Conservation (phyloP, 2,888 invertebrate genomes). For the Epirrhoe alternata region DNA sequence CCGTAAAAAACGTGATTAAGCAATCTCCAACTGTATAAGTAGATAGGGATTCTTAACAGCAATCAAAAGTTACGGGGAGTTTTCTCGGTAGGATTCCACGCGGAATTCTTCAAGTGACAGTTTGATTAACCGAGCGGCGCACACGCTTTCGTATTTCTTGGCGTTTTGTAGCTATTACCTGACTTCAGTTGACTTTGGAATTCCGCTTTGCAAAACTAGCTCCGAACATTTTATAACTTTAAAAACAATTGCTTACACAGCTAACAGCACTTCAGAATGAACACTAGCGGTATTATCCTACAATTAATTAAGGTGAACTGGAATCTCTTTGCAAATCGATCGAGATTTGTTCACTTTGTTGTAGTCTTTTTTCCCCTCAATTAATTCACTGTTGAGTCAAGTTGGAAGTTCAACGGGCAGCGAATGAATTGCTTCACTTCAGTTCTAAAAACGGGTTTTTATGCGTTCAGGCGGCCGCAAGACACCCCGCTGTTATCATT, state of each 20-base stretch:
- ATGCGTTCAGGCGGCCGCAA: conserved; percentile 62
- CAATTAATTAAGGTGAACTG: conserved; percentile 57
- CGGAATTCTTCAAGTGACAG: conserved; percentile 85
- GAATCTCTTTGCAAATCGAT: conserved; percentile 64
- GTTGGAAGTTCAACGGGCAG: conserved; percentile 72
- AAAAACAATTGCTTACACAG: conserved; percentile 18
- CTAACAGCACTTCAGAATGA: conserved; percentile 14
- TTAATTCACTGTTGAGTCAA: conserved; percentile 56
- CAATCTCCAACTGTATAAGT: conserved; percentile 75
- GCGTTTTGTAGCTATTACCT: conserved; percentile 73
- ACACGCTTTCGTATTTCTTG: conserved; percentile 79
- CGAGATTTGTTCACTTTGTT: conserved; percentile 68
- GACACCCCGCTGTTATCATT: conserved; percentile 77
- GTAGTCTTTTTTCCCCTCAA: conserved; percentile 65
- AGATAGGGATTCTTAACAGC: conserved; percentile 75
- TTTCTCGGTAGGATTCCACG: conserved; percentile 81
- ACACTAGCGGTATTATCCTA: conserved; percentile 39
- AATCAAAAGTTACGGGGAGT: conserved; percentile 83
- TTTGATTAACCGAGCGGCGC: conserved; percentile 84
- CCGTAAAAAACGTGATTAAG: conserved; percentile 71
- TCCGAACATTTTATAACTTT: conserved; percentile 30
- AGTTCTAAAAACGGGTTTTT: conserved; percentile 64
- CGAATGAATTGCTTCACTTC: conserved; percentile 73
- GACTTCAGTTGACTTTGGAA: conserved; percentile 65
- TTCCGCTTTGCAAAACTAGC: conserved; percentile 51